Conservation (phyloP, 2,888 invertebrate species). For the Dorcus parallelipipedus region DNA sequence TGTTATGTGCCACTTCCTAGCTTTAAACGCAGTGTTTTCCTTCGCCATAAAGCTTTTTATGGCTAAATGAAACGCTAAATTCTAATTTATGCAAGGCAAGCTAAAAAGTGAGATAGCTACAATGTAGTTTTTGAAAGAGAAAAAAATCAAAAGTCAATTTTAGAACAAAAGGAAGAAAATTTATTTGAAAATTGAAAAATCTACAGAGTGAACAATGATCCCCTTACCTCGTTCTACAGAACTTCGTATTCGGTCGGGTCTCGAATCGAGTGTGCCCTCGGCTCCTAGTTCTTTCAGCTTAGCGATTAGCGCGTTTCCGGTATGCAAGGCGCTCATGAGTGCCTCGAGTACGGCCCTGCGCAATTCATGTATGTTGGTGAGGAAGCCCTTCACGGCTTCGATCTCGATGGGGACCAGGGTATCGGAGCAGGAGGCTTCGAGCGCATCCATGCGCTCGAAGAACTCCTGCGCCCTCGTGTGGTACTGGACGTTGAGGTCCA, state of each 20-base stretch:
- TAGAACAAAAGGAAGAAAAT: too few species aligned
- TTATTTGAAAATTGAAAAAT: too few species aligned
- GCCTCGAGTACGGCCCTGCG: constrained; percentile 70
- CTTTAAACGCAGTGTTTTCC: too few species aligned
- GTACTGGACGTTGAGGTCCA: constrained; percentile 76
- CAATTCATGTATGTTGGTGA: constrained; percentile 69
- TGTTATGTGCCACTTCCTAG: too few species aligned
- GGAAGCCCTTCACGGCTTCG: constrained; percentile 65
- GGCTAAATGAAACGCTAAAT: too few species aligned
- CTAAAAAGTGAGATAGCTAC: too few species aligned
- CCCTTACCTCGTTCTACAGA: constrained; percentile 49
- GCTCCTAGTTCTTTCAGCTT: constrained; percentile 70
- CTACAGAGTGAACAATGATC: too few species aligned
- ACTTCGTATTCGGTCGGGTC: constrained; percentile 57
- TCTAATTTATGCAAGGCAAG: too few species aligned
- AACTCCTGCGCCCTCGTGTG: constrained; percentile 70
- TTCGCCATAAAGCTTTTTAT: too few species aligned
- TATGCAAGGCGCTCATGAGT: constrained; percentile 75
- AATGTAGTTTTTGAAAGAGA: too few species aligned
- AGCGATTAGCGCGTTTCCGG: constrained; percentile 72
- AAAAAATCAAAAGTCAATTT: too few species aligned
- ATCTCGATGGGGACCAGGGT: constrained; percentile 68
- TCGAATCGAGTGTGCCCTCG: constrained; percentile 71
- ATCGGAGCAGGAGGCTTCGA: constrained; percentile 68
- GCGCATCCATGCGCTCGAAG: constrained; percentile 62